Percentiles rank a stretch among this genome's conserved stretches.
phyloP scores from a whole-genome alignment of 92 coral and sea anemone genomes.

The Meandrina meandrites region DNA sequence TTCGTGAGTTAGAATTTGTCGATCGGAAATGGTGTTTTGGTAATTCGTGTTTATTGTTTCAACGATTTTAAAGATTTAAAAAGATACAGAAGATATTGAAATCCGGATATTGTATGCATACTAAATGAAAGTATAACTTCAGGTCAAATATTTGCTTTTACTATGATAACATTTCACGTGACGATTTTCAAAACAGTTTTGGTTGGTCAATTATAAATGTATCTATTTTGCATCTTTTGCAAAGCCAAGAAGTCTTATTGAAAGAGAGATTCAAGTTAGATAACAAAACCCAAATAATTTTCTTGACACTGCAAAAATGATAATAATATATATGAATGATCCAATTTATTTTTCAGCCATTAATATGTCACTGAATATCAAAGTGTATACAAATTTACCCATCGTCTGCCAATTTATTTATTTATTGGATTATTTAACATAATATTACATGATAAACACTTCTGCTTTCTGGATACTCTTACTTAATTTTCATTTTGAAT shows the following conservation, averaged over 20 bases:
- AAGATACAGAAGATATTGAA: slow-evolving; percentile 3
- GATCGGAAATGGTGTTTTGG: not conserved
- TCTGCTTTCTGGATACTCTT: not conserved
- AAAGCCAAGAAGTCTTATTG: not conserved
- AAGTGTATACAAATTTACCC: not conserved
- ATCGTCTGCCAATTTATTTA: not conserved
- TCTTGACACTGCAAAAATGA: not conserved
- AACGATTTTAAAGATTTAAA: not conserved
- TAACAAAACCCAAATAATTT: not conserved
- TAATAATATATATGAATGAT: not conserved
- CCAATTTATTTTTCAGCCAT: not conserved
- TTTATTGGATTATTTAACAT: not conserved
- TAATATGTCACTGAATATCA: not conserved
- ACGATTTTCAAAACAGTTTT: not conserved
- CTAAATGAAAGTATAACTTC: not conserved
- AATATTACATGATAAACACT: not conserved
- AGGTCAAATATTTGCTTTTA: not conserved
- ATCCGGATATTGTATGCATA: slow-evolving; percentile 6
- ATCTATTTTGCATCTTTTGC: not conserved
- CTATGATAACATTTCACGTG: slow-evolving; percentile 2
- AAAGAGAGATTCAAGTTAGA: not conserved
- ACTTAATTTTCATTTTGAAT: not conserved
- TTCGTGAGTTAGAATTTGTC: not conserved
- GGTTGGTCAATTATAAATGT: slow-evolving; percentile 2
- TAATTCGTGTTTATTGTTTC: slow-evolving; percentile 18